phyloP scores from a whole-genome alignment of 2,113 vertebrate genomes.

The Neodontobutis hainanensis region DNA sequence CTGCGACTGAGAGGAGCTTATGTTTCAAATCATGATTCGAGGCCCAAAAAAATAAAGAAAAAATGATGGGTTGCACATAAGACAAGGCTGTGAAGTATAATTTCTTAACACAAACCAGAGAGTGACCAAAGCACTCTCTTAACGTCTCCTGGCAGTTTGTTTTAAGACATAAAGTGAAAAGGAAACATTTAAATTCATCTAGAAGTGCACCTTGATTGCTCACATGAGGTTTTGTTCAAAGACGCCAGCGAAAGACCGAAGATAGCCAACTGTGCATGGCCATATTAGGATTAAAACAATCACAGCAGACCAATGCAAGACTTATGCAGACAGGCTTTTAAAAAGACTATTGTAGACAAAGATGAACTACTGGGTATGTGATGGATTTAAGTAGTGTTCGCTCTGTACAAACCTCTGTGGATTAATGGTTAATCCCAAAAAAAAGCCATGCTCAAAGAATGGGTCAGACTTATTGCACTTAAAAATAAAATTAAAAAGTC shows the following conservation, averaged over 20 bases:
- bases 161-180: neutral
- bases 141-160: neutral
- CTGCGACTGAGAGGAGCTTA: neutral
- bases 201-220: slow-evolving; percentile 3
- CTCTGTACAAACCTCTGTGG: neutral
- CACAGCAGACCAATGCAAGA: neutral
- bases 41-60: no score
- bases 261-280: neutral
- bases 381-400: slow-evolving; percentile 24
- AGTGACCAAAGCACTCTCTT: neutral
- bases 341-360: neutral
- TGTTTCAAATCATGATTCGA: slow-evolving; percentile 1
- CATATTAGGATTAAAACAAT: neutral
- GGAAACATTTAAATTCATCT: neutral
- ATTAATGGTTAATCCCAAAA: slow-evolving; percentile 18
- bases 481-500: neutral
- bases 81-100: neutral
- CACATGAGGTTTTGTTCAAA: slow-evolving; percentile 6
- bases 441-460: slow-evolving; percentile 12
- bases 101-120: slow-evolving; percentile 8
- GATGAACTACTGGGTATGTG: slow-evolving; percentile 22
- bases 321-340: no score
- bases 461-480: slow-evolving; percentile 15
- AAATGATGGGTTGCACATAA: neutral
- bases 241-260: slow-evolving; percentile 1